These are phyloP conservation scores for Sus scrofa DNA, from an alignment of 2,113 vertebrate genomes.

Conservation along the genomic window T2T-Sscrofa CM000813.6:89893501-89894000, in stretches of 20 bases:
- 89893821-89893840: too few species aligned
- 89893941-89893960: conserved; percentile 18
- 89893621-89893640: background rate
- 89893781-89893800: too few species aligned
- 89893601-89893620: conserved; percentile 21
- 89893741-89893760: too few species aligned
- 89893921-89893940: conserved; percentile 42
- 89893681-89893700: background rate
- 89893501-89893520: background rate
- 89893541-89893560: conserved; percentile 38
- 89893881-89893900: too few species aligned
- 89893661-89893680: background rate
- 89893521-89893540: conserved; percentile 19
- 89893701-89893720: background rate
- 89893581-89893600: background rate
- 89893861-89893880: too few species aligned
- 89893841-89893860: too few species aligned
- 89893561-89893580: background rate
- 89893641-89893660: background rate
- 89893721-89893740: background rate
- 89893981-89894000: background rate
- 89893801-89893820: too few species aligned
- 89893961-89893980: background rate
- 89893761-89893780: too few species aligned
- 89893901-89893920: background rate